Evolutionary conservation across 1,140 invertebrate species (phyloP).

Genomic region (Andricus grossulariae): DNA sequence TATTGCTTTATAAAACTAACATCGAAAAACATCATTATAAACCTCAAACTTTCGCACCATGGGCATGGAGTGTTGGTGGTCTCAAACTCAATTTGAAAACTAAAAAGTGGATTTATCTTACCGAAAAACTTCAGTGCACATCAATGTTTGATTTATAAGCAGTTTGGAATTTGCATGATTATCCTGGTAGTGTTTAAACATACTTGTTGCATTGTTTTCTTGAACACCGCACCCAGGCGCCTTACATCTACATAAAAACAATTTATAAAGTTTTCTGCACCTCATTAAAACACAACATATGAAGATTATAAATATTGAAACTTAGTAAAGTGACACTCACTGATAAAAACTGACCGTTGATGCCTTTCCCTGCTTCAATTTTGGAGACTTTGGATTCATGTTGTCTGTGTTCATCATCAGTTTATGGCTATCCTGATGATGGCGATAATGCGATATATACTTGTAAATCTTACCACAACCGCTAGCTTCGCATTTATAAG

Average conservation of each 20-base stretch:
- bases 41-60: too few relatives aligned
- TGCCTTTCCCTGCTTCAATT: constrained; percentile 66
- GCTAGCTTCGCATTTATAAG: constrained; percentile 68
- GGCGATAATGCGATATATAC: constrained; percentile 74
- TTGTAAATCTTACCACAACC: constrained; percentile 73
- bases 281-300: constrained; percentile 33
- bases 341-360: constrained; percentile 72
- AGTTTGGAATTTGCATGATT: constrained; percentile 72
- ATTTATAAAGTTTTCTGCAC: constrained; percentile 4
- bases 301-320: not conserved
- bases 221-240: constrained; percentile 71
- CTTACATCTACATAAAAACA: constrained; percentile 63
- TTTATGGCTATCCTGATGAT: constrained; percentile 74
- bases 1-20: too few relatives aligned
- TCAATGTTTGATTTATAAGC: constrained; percentile 57
- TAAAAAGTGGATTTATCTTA: constrained; percentile 45
- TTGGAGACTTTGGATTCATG: constrained; percentile 59
- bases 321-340: constrained; percentile 54
- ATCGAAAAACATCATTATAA: too few relatives aligned
- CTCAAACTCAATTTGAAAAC: not conserved
- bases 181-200: constrained; percentile 74
- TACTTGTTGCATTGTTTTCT: constrained; percentile 67
- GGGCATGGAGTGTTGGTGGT: too few relatives aligned
- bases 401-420: constrained; percentile 58
- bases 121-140: constrained; percentile 68